These are phyloP conservation scores for Diplolepis rosae DNA, from an alignment of 2,888 invertebrate genomes.

Conservation along the genomic window DNA sequence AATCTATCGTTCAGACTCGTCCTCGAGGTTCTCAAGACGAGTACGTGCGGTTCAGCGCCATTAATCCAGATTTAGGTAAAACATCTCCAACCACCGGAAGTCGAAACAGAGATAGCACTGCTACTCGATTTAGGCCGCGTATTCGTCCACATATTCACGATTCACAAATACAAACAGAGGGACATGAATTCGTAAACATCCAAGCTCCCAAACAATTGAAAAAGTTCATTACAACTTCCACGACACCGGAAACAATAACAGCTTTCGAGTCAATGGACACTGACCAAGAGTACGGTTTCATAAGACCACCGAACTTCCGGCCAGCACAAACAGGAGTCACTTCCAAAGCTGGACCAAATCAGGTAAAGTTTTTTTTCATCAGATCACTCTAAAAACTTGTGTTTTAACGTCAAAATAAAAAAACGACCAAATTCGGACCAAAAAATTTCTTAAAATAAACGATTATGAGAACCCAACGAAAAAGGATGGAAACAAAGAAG, in stretches of 20 bases:
- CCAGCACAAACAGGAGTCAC: slow-evolving; percentile 46
- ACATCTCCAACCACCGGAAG: not conserved
- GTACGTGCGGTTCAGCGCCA: slow-evolving; percentile 68
- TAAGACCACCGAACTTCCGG: slow-evolving; percentile 73
- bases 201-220: slow-evolving; percentile 52
- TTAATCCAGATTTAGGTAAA: slow-evolving; percentile 55
- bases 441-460: slow-evolving; percentile 10
- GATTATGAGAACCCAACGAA: too few relatives aligned
- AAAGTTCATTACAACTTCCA: slow-evolving; percentile 45
- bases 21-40: slow-evolving; percentile 66
- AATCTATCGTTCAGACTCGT: slow-evolving; percentile 65
- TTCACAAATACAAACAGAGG: slow-evolving; percentile 64
- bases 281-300: slow-evolving; percentile 75
- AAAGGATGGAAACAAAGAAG: too few relatives aligned
- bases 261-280: slow-evolving; percentile 55
- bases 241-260: slow-evolving; percentile 36
- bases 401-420: too few relatives aligned
- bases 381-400: too few relatives aligned
- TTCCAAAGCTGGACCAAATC: slow-evolving; percentile 33
- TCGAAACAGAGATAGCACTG: slow-evolving; percentile 42
- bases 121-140: slow-evolving; percentile 46
- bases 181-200: slow-evolving; percentile 67
- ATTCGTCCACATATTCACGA: slow-evolving; percentile 54
- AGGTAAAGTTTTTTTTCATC: slow-evolving; percentile 34
- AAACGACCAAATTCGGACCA: too few relatives aligned